Conservation (phyloP, 2,888 invertebrate species). For the Caradrina clavipalpis region DNA sequence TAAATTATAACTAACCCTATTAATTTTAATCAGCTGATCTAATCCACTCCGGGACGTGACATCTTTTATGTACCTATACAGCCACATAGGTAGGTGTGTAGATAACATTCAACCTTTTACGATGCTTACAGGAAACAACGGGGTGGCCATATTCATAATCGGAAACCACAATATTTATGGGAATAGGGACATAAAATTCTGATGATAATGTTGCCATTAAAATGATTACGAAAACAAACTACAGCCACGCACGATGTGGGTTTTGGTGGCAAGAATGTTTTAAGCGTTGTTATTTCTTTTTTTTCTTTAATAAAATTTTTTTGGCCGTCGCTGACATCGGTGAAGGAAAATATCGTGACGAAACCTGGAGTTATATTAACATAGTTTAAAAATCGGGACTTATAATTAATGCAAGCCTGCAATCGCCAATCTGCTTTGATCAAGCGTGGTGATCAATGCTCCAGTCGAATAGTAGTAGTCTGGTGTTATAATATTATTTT, state of each 20-base stretch:
- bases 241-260: constrained; percentile 16
- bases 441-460: too few relatives aligned
- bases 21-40: constrained; percentile 39
- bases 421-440: too few relatives aligned
- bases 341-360: too few relatives aligned
- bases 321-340: too few relatives aligned
- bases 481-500: not conserved
- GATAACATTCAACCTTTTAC: constrained; percentile 46
- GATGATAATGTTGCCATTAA: constrained; percentile 59
- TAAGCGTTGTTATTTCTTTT: constrained; percentile 9
- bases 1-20: not conserved
- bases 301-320: too few relatives aligned
- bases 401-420: too few relatives aligned
- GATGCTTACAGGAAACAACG: constrained; percentile 52
- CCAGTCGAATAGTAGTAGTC: too few relatives aligned
- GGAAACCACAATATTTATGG: constrained; percentile 58
- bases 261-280: constrained; percentile 24
- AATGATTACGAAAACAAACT: constrained; percentile 49
- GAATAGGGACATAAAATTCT: constrained; percentile 43
- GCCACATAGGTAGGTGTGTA: constrained; percentile 1
- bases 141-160: constrained; percentile 64
- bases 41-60: constrained; percentile 20
- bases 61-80: not conserved
- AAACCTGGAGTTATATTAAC: too few relatives aligned
- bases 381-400: too few relatives aligned